Base-by-base conservation (phyloP, 2,888 invertebrate genomes). In the Lobophora halterata region DNA sequence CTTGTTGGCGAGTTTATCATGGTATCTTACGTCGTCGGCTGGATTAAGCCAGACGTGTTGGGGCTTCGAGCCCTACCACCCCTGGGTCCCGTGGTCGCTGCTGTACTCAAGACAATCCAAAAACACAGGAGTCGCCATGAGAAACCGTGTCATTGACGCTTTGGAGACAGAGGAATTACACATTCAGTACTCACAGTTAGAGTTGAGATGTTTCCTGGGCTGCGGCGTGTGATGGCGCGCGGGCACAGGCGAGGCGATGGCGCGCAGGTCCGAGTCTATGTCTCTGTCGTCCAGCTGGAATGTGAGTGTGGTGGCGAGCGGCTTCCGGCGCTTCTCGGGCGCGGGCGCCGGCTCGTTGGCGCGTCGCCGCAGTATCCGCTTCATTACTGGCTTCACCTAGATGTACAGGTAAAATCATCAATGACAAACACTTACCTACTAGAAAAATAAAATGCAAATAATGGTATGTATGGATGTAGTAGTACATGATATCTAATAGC, bases 301-400 rank as follows among this genome's bases (percentile, higher is more conserved):
- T 44, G 94, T 95, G n/a, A 98, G 90, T 61, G 95, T 95, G 13
- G 96, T 95, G 24, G 92, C 91, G 1, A 95, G 92, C 2, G 94
- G 93, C 66, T 96, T 94, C 34, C 97, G 89, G 1, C 97, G 91
- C 77, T 97, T 97, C 62, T 95, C 92, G 3, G 95, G 95, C 43
- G 93, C 91, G 2, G 97, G 97, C 21, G 95, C 90, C 0, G 98
- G 98, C 75, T 98, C 98, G 75, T 98, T 98, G 0, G 97, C 97
- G 11, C 98, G 90, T 44, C 98, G 89, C 2, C 98, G 88, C 12
- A 98, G 83, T 76, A 98, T 98, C 12, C 98, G 90, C 14, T 98
- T 98, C 88, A 97, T 95, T n/a, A 95, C 95, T 5, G 98, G 97
- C 68, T 98, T 98, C n/a, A 95, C 92, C 90, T 93, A 74, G 2